Evolutionary conservation across 2,113 vertebrate species (phyloP).

Genomic region (Macquaria australasica): DNA sequence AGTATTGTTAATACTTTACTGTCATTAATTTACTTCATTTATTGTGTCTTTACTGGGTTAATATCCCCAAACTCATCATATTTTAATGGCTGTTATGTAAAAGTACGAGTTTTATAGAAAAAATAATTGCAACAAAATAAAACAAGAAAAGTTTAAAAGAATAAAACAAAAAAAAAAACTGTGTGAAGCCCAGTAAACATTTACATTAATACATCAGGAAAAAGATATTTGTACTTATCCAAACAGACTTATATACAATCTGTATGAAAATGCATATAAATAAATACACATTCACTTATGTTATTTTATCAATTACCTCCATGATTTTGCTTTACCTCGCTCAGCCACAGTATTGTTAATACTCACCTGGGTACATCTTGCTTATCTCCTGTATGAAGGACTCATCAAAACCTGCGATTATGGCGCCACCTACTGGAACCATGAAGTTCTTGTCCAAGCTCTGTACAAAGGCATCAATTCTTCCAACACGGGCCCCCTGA

Average conservation of each 20-base stretch:
- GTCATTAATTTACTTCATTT: background rate
- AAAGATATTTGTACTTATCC: no score
- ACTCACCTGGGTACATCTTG: slow-evolving; percentile 96
- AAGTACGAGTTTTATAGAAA: background rate
- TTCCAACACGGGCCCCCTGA: slow-evolving; percentile 93
- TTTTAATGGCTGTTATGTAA: background rate
- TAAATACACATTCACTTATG: background rate
- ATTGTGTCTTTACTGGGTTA: background rate
- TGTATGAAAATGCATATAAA: background rate
- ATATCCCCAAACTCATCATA: background rate
- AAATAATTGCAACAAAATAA: background rate
- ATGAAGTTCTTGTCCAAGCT: slow-evolving; percentile 99
- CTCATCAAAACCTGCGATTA: slow-evolving; percentile 95
- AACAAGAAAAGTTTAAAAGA: background rate
- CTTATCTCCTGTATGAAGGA: slow-evolving; percentile 95
- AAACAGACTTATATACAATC: background rate
- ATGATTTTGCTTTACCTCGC: background rate
- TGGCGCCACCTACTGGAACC: slow-evolving; percentile 98
- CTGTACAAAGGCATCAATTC: slow-evolving; percentile 98
- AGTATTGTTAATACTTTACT: background rate
- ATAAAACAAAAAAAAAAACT: background rate
- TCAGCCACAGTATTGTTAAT: background rate
- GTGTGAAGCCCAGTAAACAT: no score
- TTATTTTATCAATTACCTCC: background rate
- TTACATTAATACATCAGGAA: no score